Base-by-base conservation (phyloP, 2,797 vertebrate species). In the Cirrhinus mrigala region DNA sequence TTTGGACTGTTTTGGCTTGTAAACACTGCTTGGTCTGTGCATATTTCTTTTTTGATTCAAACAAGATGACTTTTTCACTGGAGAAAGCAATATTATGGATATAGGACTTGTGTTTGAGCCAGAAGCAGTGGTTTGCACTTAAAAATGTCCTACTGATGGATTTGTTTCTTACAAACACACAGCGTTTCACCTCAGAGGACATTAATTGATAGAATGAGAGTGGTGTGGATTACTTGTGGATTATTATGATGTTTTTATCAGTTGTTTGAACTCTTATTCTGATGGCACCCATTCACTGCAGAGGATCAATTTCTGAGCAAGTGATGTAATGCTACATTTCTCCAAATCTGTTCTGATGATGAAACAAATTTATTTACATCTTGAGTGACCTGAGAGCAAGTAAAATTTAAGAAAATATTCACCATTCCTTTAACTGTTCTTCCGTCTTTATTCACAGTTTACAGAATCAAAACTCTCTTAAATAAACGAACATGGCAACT, bases 401-500 rank as follows among this genome's bases (percentile, higher is more conserved):
- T 27, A 7, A 0, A 64, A 27, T 62, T 62, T 62, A 10, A 27
- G 60, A 24, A 27, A 6, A 62, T 64, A 15, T 27, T 16, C 1
- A 62, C 12, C 27, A 27, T 27, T 62, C 24, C 8, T 44, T 44
- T 8, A 44, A 44, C 27, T 44, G 40, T 44, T 44, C 8, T 44
- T 44, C 40, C 54, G 0, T 60, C 22, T 44, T 8, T 9, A 62
- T 37, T 60, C 11, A n/a, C 58, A 66, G 40, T 50, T 24, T 29
- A 79, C 16, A 22, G 44, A 27, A 64, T 50, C 11, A 66, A 66
- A 79, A 79, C 10, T 52, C 58, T 64, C 40, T 79, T 78, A 33
- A 33, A 54, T 44, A 58, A 82, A 78, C n/a, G 2, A 82, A 78
- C n/a, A 2, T 54, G 54, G 44, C 7, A 20, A 60, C 48, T 83